A percentile compares a stretch with the other conserved stretches of the same genome.
Evolutionary conservation across 2,888 invertebrate genomes (phyloP).

Genomic region (Caenorhabditis sp.): DNA sequence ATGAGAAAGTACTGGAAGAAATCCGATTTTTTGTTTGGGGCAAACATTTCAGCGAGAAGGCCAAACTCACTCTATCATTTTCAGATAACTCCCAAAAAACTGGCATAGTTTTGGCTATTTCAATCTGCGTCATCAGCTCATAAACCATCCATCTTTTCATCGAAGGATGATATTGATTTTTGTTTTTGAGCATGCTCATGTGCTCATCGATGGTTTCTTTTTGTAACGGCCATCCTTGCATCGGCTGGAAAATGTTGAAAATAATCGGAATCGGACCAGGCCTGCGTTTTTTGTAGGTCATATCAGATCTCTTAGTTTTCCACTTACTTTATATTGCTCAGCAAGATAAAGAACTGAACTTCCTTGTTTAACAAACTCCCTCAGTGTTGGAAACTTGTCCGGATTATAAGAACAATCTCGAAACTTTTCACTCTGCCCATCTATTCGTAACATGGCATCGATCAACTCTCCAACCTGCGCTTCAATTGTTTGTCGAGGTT

Average conservation of each 20-base stretch:
- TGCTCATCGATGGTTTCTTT: too few species aligned
- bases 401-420: not conserved
- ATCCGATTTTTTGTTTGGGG: not conserved
- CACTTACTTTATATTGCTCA: not conserved
- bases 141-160: slow-evolving; percentile 25
- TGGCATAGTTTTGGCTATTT: slow-evolving; percentile 15
- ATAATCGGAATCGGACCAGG: not conserved
- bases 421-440: not conserved
- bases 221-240: too few species aligned
- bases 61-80: slow-evolving; percentile 14
- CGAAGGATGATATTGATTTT: not conserved
- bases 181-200: not conserved
- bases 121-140: slow-evolving; percentile 15
- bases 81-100: slow-evolving; percentile 22
- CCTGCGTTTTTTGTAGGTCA: too few species aligned
- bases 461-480: not conserved
- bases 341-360: not conserved
- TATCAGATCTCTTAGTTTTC: too few species aligned
- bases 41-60: not conserved
- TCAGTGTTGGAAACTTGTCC: not conserved
- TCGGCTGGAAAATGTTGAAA: not conserved
- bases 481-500: not conserved
- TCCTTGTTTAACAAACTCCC: not conserved
- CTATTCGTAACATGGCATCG: not conserved
- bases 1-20: slow-evolving; percentile 22